Evolutionary conservation across 1,140 invertebrate species (phyloP).

Genomic region (Dendrolimus kikuchii): DNA sequence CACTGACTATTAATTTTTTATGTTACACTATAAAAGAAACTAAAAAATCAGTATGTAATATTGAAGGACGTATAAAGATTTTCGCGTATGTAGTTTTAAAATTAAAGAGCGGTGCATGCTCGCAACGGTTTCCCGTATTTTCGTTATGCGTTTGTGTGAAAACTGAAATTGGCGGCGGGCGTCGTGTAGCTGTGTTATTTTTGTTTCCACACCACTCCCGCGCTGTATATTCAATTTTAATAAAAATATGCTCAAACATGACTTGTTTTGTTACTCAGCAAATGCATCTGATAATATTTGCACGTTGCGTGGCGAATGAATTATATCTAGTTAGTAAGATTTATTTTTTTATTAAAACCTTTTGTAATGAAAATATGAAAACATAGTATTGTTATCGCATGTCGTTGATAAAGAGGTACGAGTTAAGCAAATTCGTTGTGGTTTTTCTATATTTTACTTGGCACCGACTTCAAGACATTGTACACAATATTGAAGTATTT

Average conservation of each 20-base stretch:
- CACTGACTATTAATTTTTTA: too few relatives aligned
- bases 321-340: neutral
- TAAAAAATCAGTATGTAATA: neutral
- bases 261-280: neutral
- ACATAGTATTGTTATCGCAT: too few relatives aligned
- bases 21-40: too few relatives aligned
- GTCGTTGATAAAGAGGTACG: neutral
- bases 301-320: neutral
- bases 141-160: slow-evolving; percentile 37
- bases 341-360: too few relatives aligned
- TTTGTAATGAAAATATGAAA: too few relatives aligned
- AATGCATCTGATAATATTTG: slow-evolving; percentile 8
- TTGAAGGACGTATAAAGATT: slow-evolving; percentile 3
- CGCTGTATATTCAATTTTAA: slow-evolving; percentile 52
- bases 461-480: too few relatives aligned
- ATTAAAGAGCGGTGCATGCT: too few relatives aligned
- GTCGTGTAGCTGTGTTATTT: slow-evolving; percentile 55
- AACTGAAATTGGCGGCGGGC: slow-evolving; percentile 41
- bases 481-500: too few relatives aligned
- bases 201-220: slow-evolving; percentile 37
- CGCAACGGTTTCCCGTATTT: too few relatives aligned
- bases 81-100: too few relatives aligned
- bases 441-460: too few relatives aligned
- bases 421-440: too few relatives aligned
- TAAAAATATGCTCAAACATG: slow-evolving; percentile 31